Evolutionary conservation across 2,888 invertebrate genomes (phyloP).

Genomic region (Lingula anatina): DNA sequence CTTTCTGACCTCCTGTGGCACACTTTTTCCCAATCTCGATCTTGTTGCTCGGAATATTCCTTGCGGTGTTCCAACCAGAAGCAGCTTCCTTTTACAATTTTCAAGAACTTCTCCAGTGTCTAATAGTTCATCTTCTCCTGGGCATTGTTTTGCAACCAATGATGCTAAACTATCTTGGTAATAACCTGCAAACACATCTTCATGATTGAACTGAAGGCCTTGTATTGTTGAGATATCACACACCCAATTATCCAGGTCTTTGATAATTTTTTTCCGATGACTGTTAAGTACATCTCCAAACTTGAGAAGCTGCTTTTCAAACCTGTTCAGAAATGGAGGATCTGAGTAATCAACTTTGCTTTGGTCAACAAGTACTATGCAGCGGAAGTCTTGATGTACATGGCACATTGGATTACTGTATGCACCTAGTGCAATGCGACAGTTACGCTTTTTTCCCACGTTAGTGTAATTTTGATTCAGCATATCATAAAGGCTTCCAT

Average conservation of each 20-base stretch:
- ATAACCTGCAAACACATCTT: background rate
- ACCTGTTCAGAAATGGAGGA: conserved; percentile 17
- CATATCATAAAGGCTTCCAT: conserved; percentile 30
- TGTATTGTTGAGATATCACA: background rate
- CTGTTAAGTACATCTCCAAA: conserved; percentile 3
- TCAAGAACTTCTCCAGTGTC: background rate
- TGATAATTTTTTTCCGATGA: background rate
- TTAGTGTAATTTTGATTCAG: conserved; percentile 28
- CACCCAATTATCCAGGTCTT: background rate
- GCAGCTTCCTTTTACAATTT: conserved; percentile 1
- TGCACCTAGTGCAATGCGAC: conserved; percentile 10
- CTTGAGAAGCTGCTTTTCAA: conserved; percentile 21
- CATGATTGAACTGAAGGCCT: background rate
- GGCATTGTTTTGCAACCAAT: background rate
- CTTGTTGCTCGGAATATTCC: conserved; percentile 3
- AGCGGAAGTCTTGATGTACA: conserved; percentile 13
- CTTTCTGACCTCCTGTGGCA: background rate
- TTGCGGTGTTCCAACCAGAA: conserved; percentile 1
- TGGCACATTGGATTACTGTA: conserved; percentile 11
- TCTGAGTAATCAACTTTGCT: conserved; percentile 8
- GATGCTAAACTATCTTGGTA: background rate
- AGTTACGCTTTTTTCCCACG: conserved; percentile 18
- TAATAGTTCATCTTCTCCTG: background rate
- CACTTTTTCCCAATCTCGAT: background rate
- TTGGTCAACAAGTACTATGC: conserved; percentile 11